A percentile compares a stretch with the other conserved stretches of the same genome.
Conservation (phyloP, 2,888 invertebrate genomes). For the Oscheius sp. region DNA sequence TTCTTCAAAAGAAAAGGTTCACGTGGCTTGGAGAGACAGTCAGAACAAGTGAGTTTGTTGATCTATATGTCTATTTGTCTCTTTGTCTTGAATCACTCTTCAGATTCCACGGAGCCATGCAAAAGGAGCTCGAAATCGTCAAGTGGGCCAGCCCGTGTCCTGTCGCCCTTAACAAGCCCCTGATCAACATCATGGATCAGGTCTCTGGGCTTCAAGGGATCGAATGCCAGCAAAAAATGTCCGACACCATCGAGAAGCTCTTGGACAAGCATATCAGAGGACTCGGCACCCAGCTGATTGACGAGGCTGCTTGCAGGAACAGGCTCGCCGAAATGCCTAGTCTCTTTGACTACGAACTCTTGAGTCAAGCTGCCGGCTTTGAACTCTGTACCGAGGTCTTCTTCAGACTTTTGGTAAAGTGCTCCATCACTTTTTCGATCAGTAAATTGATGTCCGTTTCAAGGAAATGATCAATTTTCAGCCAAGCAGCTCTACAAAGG, state of each 20-base stretch:
- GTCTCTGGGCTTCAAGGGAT: slow-evolving; percentile 56
- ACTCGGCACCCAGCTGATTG: slow-evolving; percentile 55
- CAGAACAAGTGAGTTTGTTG: slow-evolving; percentile 25
- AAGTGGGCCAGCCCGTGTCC: slow-evolving; percentile 63
- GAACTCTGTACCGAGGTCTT: slow-evolving; percentile 59
- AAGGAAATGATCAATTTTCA: slow-evolving; percentile 5
- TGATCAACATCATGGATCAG: slow-evolving; percentile 73
- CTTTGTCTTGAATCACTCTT: background rate
- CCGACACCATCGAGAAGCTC: slow-evolving; percentile 62
- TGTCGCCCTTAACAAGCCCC: slow-evolving; percentile 72
- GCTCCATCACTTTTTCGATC: slow-evolving; percentile 46
- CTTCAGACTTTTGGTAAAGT: slow-evolving; percentile 65
- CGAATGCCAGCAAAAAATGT: slow-evolving; percentile 55
- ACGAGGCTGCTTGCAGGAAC: slow-evolving; percentile 55
- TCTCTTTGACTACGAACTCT: slow-evolving; percentile 43
- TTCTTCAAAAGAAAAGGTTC: slow-evolving; percentile 1
- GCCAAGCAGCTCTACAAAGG: slow-evolving; percentile 36
- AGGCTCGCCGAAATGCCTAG: slow-evolving; percentile 57
- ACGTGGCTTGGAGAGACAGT: background rate
- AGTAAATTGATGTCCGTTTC: slow-evolving; percentile 39
- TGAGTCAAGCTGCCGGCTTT: slow-evolving; percentile 45
- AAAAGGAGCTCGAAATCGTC: slow-evolving; percentile 62
- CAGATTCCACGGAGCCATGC: slow-evolving; percentile 31
- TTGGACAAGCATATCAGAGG: slow-evolving; percentile 62
- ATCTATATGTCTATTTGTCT: background rate